Conservation (phyloP, 2,113 vertebrate genomes). For the Monopterus albus region DNA sequence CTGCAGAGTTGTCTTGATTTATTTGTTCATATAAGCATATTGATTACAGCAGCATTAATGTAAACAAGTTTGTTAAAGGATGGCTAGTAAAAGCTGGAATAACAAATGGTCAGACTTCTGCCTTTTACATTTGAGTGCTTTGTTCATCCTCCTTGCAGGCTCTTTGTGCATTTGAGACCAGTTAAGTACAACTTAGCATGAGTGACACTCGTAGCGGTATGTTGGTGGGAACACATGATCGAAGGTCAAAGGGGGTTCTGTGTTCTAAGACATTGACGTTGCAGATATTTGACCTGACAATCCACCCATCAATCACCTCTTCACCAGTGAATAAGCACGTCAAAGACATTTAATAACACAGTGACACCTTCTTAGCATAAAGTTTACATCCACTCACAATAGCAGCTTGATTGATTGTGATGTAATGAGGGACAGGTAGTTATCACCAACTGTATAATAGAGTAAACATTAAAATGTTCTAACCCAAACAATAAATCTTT, state of each 20-base stretch:
- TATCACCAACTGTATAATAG: background rate
- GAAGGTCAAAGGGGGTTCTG: conserved; percentile 43
- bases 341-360: background rate
- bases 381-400: background rate
- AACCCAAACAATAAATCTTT: background rate
- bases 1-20: too few species aligned
- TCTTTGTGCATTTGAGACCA: background rate
- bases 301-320: conserved; percentile 54
- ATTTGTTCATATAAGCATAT: background rate
- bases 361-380: background rate
- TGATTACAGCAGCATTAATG: background rate
- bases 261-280: conserved; percentile 52
- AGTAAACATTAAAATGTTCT: background rate
- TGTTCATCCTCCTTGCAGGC: background rate
- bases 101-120: too few species aligned
- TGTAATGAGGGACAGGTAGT: conserved; percentile 5
- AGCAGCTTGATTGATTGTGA: conserved; percentile 3
- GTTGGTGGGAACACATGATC: conserved; percentile 68
- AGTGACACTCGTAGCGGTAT: conserved; percentile 53
- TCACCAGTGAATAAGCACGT: background rate
- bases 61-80: too few species aligned
- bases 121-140: background rate
- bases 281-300: conserved; percentile 51
- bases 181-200: conserved; percentile 10
- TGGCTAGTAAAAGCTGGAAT: background rate